Conservation (phyloP, 2,113 vertebrate species). For the Albula goreensis region DNA sequence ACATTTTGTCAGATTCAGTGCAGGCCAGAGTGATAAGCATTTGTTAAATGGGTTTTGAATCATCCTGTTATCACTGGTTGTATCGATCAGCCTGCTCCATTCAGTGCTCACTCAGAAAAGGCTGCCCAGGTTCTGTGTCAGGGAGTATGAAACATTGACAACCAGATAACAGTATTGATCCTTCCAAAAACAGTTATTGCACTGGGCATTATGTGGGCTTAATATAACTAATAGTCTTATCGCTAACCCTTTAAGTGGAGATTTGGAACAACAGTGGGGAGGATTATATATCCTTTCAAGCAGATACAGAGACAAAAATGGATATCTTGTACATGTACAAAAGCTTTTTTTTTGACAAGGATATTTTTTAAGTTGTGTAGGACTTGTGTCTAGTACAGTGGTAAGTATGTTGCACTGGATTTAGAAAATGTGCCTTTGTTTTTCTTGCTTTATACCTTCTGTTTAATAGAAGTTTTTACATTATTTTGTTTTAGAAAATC, state of each 20-base stretch:
- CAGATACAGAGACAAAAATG: slow-evolving; percentile 6
- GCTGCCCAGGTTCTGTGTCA: slow-evolving; percentile 56
- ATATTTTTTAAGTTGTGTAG: not conserved
- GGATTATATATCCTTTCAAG: slow-evolving; percentile 14
- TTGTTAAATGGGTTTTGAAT: slow-evolving; percentile 68
- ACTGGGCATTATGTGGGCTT: slow-evolving; percentile 52
- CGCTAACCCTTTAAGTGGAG: slow-evolving; percentile 28
- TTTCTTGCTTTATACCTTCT: too few species aligned
- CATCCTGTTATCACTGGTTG: slow-evolving; percentile 66
- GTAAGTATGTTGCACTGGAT: not conserved
- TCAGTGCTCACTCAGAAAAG: slow-evolving; percentile 60
- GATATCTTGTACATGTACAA: not conserved
- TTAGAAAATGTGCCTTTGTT: not conserved
- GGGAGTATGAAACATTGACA: slow-evolving; percentile 72
- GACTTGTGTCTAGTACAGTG: not conserved
- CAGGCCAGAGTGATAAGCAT: slow-evolving; percentile 65
- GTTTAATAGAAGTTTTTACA: too few species aligned
- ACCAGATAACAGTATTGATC: slow-evolving; percentile 76
- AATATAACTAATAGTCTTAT: slow-evolving; percentile 47
- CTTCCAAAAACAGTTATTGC: slow-evolving; percentile 63
- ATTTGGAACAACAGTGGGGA: slow-evolving; percentile 34
- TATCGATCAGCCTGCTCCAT: slow-evolving; percentile 70
- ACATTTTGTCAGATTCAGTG: slow-evolving; percentile 73
- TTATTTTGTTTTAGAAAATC: too few species aligned
- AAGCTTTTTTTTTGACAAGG: not conserved